Base-by-base conservation (phyloP, 1,140 invertebrate genomes). In the Diprion similis region DNA sequence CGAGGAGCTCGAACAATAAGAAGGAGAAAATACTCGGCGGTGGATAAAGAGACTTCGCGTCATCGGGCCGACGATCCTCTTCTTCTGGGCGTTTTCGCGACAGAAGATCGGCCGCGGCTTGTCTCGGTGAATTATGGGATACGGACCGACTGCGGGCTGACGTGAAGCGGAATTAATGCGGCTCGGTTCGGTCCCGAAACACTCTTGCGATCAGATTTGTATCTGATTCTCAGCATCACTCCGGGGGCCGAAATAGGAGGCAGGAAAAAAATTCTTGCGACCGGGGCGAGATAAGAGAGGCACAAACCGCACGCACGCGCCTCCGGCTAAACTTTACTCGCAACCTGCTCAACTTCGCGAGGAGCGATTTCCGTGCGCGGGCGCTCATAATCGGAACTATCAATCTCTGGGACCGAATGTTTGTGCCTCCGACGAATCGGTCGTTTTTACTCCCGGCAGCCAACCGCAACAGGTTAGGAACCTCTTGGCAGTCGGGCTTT, bases 61-160 rank as follows among this genome's bases (percentile, higher is more conserved):
- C 45, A 45, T 47, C 48, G 47, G 70, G 47, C 68, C 68, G 72
- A 70, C 59, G 71, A 51, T 76, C 17, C 73, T 71, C 69, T 59
- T 59, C 46, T 70, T 70, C 69, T 17, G 73, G 74, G 71, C 70
- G 76, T 72, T 76, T 76, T 76, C 76, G 77, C 75, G 78, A 81
- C 77, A 76, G 74, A 75, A 73, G 73, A 71, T 71, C 71, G 73
- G 77, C 77, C 75, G 71, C 75, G 74, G 77, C 73, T 73, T 73
- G 75, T 72, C 73, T 73, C 75, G 75, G 79, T 81, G 80, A 81
- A 78, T 81, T 81, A 81, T 81, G 80, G 78, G 77, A 76, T 67
- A 64, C 76, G 77, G 77, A 77, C 75, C 77, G 77, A 71, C 73
- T 78, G 71, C 71, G 78, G 73, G 74, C 76, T 59, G 51, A 59